phyloP scores from a whole-genome alignment of 1,140 invertebrate species.

The Tetramorium simillimum region DNA sequence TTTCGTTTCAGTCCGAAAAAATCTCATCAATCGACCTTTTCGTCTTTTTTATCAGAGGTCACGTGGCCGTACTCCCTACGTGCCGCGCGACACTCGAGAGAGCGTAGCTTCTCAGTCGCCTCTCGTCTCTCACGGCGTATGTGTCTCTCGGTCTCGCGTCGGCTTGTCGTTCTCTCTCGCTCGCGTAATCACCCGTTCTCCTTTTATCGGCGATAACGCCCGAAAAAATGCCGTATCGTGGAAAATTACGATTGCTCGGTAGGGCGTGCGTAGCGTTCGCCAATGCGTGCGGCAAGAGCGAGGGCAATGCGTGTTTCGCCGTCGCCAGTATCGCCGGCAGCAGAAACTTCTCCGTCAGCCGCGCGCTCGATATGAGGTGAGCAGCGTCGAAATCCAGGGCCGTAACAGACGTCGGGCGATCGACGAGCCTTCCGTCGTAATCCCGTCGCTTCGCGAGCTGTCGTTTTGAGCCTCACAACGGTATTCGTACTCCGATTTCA shows the following conservation, averaged over 20 bases:
- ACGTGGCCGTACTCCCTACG: slow-evolving; percentile 56
- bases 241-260: slow-evolving; percentile 73
- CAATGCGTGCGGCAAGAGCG: slow-evolving; percentile 61
- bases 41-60: background rate
- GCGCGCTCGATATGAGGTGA: slow-evolving; percentile 82
- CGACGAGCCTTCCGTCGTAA: too few species aligned
- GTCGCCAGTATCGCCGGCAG: slow-evolving; percentile 65
- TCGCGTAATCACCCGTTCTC: background rate
- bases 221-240: background rate
- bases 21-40: background rate
- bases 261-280: slow-evolving; percentile 65
- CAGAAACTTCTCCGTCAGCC: slow-evolving; percentile 78
- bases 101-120: slow-evolving; percentile 62
- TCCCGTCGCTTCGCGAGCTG: too few species aligned
- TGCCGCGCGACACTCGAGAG: slow-evolving; percentile 21
- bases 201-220: background rate
- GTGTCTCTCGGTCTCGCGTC: background rate
- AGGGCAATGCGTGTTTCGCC: slow-evolving; percentile 63
- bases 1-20: background rate
- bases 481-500: too few species aligned
- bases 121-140: slow-evolving; percentile 61
- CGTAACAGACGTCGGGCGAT: background rate
- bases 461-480: too few species aligned
- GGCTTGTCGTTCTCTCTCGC: too few species aligned
- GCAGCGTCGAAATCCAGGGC: slow-evolving; percentile 22